Conservation (phyloP, 2,888 invertebrate genomes). For the Chelonus formosanus region DNA sequence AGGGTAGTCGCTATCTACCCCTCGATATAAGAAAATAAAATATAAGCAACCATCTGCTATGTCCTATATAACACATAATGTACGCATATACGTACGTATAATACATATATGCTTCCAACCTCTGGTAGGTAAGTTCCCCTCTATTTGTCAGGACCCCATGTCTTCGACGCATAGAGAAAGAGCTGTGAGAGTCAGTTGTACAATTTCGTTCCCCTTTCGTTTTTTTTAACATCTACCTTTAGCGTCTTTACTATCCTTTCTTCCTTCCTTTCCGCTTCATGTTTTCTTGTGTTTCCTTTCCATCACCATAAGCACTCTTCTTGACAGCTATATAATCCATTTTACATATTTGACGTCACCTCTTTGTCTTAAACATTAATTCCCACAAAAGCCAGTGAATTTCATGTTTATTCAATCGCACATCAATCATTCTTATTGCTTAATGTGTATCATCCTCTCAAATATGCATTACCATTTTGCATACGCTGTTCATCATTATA, state of each 20-base stretch:
- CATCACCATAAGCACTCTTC: neutral
- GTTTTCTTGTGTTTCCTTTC: slow-evolving; percentile 12
- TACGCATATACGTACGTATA: too few species aligned
- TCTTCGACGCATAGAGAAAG: slow-evolving; percentile 10
- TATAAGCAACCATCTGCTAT: too few species aligned
- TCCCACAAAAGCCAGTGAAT: too few species aligned
- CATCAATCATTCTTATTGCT: too few species aligned
- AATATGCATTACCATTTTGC: too few species aligned
- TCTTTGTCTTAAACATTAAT: too few species aligned
- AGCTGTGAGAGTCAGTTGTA: slow-evolving; percentile 19
- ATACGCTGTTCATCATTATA: too few species aligned
- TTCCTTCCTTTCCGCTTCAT: slow-evolving; percentile 42
- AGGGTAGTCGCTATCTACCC: too few species aligned
- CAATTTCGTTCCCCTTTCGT: slow-evolving; percentile 18
- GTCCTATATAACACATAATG: too few species aligned
- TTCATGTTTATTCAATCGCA: too few species aligned
- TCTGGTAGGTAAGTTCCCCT: slow-evolving; percentile 24
- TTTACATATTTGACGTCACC: neutral
- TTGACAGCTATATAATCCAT: neutral
- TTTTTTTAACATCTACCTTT: slow-evolving; percentile 17
- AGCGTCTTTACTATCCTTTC: slow-evolving; percentile 8
- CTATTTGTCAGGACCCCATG: neutral
- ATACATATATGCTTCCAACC: neutral
- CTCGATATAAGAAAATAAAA: too few species aligned
- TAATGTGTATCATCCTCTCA: too few species aligned